These are phyloP conservation scores for Pituophis catenifer DNA, from an alignment of 2,113 vertebrate genomes.

Conservation along the genomic window DNA sequence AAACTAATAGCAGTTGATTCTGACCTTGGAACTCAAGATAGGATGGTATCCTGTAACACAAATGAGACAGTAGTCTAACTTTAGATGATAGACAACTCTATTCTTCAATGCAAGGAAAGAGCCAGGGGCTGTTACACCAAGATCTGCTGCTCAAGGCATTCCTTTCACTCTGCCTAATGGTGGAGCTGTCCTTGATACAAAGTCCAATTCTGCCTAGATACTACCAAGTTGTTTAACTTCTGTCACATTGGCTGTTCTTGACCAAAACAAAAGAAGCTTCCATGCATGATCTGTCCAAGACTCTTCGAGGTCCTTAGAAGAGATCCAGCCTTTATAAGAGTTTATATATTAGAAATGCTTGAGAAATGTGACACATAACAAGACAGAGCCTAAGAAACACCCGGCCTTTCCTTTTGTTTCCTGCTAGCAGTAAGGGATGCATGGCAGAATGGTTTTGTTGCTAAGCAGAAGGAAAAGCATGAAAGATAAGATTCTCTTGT, in stretches of 20 bases:
- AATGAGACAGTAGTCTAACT: not conserved
- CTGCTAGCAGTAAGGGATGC: slow-evolving; percentile 4
- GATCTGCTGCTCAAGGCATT: not conserved
- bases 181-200: not conserved
- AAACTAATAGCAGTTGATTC: not conserved
- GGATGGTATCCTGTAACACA: not conserved
- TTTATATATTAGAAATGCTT: not conserved
- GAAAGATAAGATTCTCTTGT: slow-evolving; percentile 17
- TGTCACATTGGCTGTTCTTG: not conserved
- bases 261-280: not conserved
- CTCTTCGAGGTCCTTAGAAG: not conserved
- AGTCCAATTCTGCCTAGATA: not conserved
- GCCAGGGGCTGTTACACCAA: not conserved
- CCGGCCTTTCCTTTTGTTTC: not conserved
- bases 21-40: not conserved
- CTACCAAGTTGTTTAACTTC: not conserved
- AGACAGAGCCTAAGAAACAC: not conserved
- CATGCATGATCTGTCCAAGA: not conserved
- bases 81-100: not conserved
- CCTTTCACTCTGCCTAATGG: not conserved
- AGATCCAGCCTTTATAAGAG: not conserved
- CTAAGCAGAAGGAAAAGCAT: slow-evolving; percentile 17
- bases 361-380: not conserved
- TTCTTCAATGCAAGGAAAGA: not conserved
- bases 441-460: slow-evolving; percentile 4